These are phyloP conservation scores for Sebastes fasciatus DNA, from an alignment of 2,113 vertebrate species.

Conservation along the genomic window DNA sequence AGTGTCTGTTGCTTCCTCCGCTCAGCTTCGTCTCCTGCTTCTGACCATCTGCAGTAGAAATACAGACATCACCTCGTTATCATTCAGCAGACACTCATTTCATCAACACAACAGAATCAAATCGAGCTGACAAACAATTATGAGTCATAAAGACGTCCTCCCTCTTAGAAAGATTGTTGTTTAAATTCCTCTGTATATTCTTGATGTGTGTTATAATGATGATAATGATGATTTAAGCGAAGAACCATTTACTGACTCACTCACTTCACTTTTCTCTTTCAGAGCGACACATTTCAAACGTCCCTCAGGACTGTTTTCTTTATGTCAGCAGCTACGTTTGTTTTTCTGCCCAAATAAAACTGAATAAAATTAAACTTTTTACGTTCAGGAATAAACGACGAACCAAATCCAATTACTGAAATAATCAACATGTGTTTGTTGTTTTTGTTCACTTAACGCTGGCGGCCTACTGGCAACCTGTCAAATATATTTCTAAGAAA, in stretches of 20 bases:
- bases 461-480: background rate
- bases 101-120: too few species aligned
- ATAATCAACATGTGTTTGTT: background rate
- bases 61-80: background rate
- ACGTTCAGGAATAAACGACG: background rate
- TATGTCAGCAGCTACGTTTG: background rate
- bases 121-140: too few species aligned
- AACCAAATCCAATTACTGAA: slow-evolving; percentile 36
- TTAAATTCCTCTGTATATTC: background rate
- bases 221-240: background rate
- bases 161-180: too few species aligned
- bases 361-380: background rate
- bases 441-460: background rate
- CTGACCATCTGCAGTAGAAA: slow-evolving; percentile 85
- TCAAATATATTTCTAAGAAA: background rate
- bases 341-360: background rate
- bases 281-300: too few species aligned
- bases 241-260: background rate
- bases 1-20: slow-evolving; percentile 89
- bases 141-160: too few species aligned
- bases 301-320: background rate
- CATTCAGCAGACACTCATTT: background rate
- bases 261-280: background rate
- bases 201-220: background rate
- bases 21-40: slow-evolving; percentile 87